Conservation (phyloP, 2,113 vertebrate genomes). For the Motacilla alba region DNA sequence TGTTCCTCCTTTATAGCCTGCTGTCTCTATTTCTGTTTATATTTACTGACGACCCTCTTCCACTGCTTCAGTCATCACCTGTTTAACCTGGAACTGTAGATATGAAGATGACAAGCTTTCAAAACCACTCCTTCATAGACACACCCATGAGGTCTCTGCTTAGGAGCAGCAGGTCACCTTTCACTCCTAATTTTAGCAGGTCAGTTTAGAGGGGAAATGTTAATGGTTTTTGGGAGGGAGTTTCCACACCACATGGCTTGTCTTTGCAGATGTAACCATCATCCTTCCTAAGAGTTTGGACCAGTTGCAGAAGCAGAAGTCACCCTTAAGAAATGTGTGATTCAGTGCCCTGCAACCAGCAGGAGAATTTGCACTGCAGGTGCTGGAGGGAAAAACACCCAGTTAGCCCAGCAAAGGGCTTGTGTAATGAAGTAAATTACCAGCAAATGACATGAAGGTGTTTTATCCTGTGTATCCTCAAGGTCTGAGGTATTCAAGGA, state of each 20-base stretch:
- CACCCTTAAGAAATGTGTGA: neutral
- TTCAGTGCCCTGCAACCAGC: neutral
- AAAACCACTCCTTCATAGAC: neutral
- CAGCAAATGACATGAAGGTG: neutral
- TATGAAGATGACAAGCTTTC: neutral
- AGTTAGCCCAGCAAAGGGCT: neutral
- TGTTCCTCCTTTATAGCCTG: neutral
- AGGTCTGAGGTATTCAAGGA: neutral
- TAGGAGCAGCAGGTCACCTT: neutral
- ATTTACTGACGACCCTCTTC: neutral
- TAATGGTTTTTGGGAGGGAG: neutral
- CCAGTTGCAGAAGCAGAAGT: neutral
- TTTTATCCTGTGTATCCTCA: neutral
- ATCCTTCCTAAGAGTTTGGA: neutral
- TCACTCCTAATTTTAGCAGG: neutral
- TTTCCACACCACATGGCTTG: neutral
- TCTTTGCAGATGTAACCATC: neutral
- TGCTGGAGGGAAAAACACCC: neutral
- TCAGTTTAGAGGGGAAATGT: neutral
- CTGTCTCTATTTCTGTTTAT: neutral
- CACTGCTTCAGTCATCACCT: neutral
- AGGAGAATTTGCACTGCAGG: neutral
- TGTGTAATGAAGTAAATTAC: neutral
- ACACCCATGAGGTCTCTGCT: neutral
- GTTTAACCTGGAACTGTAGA: neutral